phyloP scores from a whole-genome alignment of 2,888 invertebrate genomes.

The Ctena decussata region DNA sequence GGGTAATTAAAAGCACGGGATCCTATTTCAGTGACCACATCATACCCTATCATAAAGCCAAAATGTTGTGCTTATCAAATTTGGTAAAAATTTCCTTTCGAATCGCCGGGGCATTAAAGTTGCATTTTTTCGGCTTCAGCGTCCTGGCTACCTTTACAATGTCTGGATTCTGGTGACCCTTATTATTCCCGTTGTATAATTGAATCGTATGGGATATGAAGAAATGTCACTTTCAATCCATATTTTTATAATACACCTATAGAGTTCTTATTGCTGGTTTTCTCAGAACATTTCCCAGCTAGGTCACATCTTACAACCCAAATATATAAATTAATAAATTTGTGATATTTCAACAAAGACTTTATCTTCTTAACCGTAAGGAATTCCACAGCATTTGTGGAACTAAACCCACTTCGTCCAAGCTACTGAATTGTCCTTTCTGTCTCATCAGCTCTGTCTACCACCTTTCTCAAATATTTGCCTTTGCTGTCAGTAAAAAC shows the following conservation, averaged over 20 bases:
- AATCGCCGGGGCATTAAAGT: too few relatives aligned
- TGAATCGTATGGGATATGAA: conserved; percentile 21
- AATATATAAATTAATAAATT: neutral
- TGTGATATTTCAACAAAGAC: neutral
- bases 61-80: too few relatives aligned
- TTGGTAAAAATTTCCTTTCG: too few relatives aligned
- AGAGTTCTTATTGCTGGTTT: neutral
- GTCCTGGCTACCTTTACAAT: too few relatives aligned
- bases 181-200: conserved; percentile 15
- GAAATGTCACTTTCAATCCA: conserved; percentile 9
- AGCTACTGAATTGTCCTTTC: neutral
- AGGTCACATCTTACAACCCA: conserved; percentile 30
- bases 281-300: conserved; percentile 3
- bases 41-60: too few relatives aligned
- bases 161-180: conserved; percentile 21
- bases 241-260: neutral
- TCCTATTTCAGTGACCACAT: too few relatives aligned
- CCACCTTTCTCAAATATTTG: neutral
- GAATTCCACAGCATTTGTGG: neutral
- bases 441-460: neutral
- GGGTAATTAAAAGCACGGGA: too few relatives aligned
- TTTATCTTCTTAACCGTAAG: neutral
- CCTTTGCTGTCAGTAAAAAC: conserved; percentile 27
- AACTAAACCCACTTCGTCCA: conserved; percentile 3
- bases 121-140: too few relatives aligned